These are phyloP conservation scores for Drosophila bocqueti DNA, from an alignment of 1,140 invertebrate genomes.

Conservation along the genomic window DNA sequence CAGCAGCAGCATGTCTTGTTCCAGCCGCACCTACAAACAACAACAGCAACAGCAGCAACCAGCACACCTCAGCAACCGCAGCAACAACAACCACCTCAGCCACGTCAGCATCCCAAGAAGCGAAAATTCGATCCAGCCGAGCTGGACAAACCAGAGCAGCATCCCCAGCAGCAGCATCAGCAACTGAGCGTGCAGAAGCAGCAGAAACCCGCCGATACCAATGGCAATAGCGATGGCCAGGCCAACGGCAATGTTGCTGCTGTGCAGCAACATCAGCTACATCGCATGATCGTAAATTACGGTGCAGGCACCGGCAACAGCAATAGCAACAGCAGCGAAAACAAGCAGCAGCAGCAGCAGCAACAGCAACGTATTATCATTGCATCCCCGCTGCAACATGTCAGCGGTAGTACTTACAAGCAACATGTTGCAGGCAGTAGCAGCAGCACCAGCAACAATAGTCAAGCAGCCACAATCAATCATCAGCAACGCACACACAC, in stretches of 20 bases:
- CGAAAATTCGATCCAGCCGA: conserved; percentile 94
- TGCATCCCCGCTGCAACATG: conserved; percentile 69
- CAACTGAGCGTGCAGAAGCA: conserved; percentile 45
- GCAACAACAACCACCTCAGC: conserved; percentile 83
- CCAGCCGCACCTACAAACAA: conserved; percentile 73
- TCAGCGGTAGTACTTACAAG: conserved; percentile 63
- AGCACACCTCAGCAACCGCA: conserved; percentile 66
- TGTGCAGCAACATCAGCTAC: conserved; percentile 63
- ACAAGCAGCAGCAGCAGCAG: conserved; percentile 45
- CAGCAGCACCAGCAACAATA: conserved; percentile 55
- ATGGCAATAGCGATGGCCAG: conserved; percentile 58
- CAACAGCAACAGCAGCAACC: conserved; percentile 68
- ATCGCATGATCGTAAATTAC: conserved; percentile 68
- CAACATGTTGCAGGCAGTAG: conserved; percentile 65
- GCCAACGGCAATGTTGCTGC: conserved; percentile 70
- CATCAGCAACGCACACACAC: conserved; percentile 73
- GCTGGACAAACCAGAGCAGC: conserved; percentile 88
- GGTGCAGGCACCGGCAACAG: conserved; percentile 70
- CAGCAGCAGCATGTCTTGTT: conserved; percentile 74
- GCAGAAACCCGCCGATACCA: conserved; percentile 49
- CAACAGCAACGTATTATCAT: conserved; percentile 72
- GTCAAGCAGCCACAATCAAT: conserved; percentile 62
- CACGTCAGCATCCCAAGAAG: conserved; percentile 93
- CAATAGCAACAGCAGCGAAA: conserved; percentile 49
- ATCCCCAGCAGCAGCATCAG: conserved; percentile 53